Conservation (phyloP, 2,113 vertebrate genomes). For the Sorex fumeus region DNA sequence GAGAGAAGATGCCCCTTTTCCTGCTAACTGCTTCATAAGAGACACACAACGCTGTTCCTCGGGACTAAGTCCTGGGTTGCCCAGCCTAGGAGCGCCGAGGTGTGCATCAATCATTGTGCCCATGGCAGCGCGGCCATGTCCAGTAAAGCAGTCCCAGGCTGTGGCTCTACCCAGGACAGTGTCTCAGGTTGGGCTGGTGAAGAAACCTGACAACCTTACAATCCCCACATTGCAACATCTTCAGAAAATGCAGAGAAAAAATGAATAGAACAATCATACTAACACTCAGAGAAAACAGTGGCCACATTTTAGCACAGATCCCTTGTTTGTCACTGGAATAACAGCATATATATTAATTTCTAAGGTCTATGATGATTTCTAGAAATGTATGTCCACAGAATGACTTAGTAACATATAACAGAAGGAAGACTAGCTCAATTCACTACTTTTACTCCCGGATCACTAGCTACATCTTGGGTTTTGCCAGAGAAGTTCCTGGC, state of each 20-base stretch:
- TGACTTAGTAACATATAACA: too few species aligned
- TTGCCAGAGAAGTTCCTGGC: background rate
- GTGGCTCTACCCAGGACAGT: too few species aligned
- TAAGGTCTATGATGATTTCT: background rate
- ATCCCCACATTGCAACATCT: background rate
- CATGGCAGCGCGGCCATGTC: too few species aligned
- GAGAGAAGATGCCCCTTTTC: background rate
- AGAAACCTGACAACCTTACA: background rate
- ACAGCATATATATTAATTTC: background rate
- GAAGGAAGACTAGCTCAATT: background rate
- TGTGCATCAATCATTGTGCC: accelerated
- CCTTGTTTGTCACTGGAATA: background rate
- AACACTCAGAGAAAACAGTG: background rate
- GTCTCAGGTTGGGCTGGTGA: too few species aligned
- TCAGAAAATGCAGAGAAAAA: background rate
- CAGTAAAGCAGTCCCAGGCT: background rate
- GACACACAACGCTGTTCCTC: background rate
- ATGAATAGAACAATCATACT: background rate
- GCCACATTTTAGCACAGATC: background rate
- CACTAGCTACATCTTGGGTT: background rate
- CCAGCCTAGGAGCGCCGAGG: accelerated
- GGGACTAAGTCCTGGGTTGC: accelerated
- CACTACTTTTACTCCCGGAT: too few species aligned
- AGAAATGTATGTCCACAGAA: background rate
- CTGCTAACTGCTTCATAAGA: background rate